Conservation (phyloP, 2,888 invertebrate genomes). For the Acleris sparsana region DNA sequence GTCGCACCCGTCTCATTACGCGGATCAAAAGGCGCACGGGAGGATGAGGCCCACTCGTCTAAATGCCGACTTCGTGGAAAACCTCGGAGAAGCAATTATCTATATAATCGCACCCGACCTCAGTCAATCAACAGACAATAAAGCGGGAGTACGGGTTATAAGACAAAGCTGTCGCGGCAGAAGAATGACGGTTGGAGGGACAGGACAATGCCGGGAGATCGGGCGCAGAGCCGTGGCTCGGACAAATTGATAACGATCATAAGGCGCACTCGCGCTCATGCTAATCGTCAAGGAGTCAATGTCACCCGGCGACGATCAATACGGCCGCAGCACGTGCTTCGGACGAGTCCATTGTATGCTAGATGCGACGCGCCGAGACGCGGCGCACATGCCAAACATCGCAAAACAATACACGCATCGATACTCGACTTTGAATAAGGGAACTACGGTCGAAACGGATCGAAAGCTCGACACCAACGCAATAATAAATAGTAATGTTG, state of each 20-base stretch:
- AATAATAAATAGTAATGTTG: slow-evolving; percentile 67
- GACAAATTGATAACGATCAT: slow-evolving; percentile 77
- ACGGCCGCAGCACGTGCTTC: slow-evolving; percentile 76
- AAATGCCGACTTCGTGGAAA: slow-evolving; percentile 74
- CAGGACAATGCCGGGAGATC: slow-evolving; percentile 70
- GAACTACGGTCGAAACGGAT: slow-evolving; percentile 57
- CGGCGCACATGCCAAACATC: slow-evolving; percentile 74
- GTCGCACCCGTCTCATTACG: slow-evolving; percentile 75
- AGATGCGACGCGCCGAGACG: slow-evolving; percentile 67
- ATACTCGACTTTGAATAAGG: slow-evolving; percentile 69
- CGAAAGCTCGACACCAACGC: slow-evolving; percentile 64
- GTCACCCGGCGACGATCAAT: slow-evolving; percentile 71
- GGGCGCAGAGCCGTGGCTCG: slow-evolving; percentile 49
- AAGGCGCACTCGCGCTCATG: slow-evolving; percentile 61
- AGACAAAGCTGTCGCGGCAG: slow-evolving; percentile 63
- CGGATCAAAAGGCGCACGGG: slow-evolving; percentile 65
- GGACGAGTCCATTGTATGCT: slow-evolving; percentile 75
- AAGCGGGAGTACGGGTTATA: slow-evolving; percentile 54
- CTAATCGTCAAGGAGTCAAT: slow-evolving; percentile 69
- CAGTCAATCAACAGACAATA: slow-evolving; percentile 68
- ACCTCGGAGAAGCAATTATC: slow-evolving; percentile 72
- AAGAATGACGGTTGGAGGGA: slow-evolving; percentile 63
- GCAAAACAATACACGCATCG: slow-evolving; percentile 75
- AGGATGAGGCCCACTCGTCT: slow-evolving; percentile 61
- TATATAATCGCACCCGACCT: slow-evolving; percentile 61